Conservation (phyloP, 2,113 vertebrate genomes). For the Monarcha castaneiventris region DNA sequence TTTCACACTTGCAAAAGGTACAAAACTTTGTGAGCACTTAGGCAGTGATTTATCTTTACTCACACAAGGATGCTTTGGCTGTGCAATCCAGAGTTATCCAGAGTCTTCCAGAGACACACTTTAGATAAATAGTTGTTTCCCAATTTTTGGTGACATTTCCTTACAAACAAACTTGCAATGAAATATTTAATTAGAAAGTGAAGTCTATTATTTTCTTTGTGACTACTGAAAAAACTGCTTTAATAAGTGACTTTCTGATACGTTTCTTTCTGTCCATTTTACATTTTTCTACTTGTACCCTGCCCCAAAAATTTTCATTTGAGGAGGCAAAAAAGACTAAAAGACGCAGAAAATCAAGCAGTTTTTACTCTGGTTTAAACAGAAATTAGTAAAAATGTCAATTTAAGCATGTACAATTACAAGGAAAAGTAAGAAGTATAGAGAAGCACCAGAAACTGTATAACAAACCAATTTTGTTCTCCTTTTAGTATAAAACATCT, state of each 20-base stretch:
- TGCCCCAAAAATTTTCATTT: not conserved
- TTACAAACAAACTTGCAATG: not conserved
- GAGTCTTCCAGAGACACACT: not conserved
- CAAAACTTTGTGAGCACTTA: not conserved
- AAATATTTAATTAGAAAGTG: not conserved
- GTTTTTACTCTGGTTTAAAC: not conserved
- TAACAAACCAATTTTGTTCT: not conserved
- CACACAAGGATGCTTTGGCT: not conserved
- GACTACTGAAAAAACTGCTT: not conserved
- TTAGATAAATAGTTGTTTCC: not conserved
- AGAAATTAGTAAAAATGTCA: not conserved
- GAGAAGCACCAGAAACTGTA: not conserved
- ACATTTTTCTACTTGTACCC: not conserved
- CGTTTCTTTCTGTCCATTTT: not conserved
- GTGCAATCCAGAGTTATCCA: not conserved
- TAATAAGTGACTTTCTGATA: not conserved
- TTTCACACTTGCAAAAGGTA: not conserved
- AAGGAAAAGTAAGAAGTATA: not conserved
- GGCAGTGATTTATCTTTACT: not conserved
- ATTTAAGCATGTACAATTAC: no score
- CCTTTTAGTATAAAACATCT: not conserved
- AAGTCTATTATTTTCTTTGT: not conserved
- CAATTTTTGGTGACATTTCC: not conserved
- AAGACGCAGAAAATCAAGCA: not conserved
- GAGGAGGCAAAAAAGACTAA: not conserved